These are phyloP conservation scores for Enchytraeus crypticus DNA, from an alignment of 2,888 invertebrate species.

Conservation along the genomic window DNA sequence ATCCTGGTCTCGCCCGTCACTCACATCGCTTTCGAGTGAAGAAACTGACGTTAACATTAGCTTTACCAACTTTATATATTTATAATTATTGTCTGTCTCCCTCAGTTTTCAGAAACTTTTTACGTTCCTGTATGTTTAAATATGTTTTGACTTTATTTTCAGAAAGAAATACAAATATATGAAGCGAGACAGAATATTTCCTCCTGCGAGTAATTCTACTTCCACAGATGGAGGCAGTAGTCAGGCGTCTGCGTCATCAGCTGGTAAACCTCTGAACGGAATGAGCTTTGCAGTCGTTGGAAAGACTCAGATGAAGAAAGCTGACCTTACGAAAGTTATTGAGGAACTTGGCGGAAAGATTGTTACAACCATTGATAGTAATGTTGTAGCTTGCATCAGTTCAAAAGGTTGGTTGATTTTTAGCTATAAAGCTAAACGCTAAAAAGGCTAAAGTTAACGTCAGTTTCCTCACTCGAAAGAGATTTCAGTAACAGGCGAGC, in stretches of 20 bases:
- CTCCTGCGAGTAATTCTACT: constrained; percentile 20
- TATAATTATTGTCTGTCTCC: too few species aligned
- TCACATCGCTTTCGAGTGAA: too few species aligned
- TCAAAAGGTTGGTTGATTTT: too few species aligned
- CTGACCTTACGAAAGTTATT: constrained; percentile 62
- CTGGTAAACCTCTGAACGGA: constrained; percentile 56
- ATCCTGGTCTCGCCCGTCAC: too few species aligned
- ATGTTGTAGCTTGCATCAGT: constrained; percentile 68
- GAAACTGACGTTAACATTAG: too few species aligned
- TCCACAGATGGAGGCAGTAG: not conserved
- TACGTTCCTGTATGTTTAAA: too few species aligned
- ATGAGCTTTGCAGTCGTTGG: constrained; percentile 64
- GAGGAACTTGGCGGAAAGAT: constrained; percentile 68
- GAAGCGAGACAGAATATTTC: constrained; percentile 42
- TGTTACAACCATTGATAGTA: constrained; percentile 57
- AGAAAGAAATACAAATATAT: constrained; percentile 51
- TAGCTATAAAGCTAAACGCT: too few species aligned
- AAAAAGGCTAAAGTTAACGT: too few species aligned
- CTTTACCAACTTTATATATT: too few species aligned
- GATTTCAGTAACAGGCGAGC: too few species aligned
- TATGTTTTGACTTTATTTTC: constrained; percentile 20
- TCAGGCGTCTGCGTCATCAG: constrained; percentile 20
- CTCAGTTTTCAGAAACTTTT: too few species aligned
- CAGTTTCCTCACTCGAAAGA: too few species aligned
- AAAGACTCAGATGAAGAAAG: constrained; percentile 49